phyloP scores from a whole-genome alignment of 2,797 vertebrate species.

The Onychomys torridus region DNA sequence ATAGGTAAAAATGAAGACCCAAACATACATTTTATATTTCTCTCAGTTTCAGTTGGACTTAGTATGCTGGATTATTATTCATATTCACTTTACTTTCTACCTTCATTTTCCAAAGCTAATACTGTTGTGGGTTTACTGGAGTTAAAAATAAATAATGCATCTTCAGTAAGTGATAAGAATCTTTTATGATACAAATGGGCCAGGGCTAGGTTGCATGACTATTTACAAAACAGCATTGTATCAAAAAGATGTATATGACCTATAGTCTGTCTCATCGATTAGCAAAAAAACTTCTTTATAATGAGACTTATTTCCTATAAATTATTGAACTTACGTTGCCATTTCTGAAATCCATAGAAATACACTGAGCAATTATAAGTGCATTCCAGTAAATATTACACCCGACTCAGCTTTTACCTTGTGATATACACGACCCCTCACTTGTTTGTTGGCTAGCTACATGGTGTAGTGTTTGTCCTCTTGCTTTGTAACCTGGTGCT shows the following conservation, averaged over 20 bases:
- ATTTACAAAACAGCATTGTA: not conserved
- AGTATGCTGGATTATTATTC: not conserved
- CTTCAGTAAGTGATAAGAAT: not conserved
- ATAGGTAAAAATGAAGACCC: not conserved
- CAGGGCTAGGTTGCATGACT: not conserved
- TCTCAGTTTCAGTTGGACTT: conserved; percentile 3
- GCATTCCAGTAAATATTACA: not conserved
- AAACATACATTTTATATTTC: not conserved
- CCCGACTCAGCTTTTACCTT: not conserved
- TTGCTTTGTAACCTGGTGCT: not conserved
- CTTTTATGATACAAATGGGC: not conserved
- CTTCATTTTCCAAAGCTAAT: not conserved
- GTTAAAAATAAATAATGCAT: conserved; percentile 28
- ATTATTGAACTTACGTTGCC: not conserved
- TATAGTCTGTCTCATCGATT: not conserved
- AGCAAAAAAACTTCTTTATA: conserved; percentile 39
- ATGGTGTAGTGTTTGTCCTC: not conserved
- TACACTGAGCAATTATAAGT: not conserved
- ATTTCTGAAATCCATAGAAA: conserved; percentile 20
- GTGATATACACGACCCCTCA: not conserved
- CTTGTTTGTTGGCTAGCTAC: not conserved
- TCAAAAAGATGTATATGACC: conserved; percentile 6
- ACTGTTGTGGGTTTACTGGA: not conserved
- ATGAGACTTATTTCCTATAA: conserved; percentile 38
- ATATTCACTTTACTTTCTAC: not conserved